Percentiles rank a stretch among this genome's conserved stretches.
These are phyloP conservation scores for Polymixis lichenea DNA, from an alignment of 2,888 invertebrate species.

Conservation along the genomic window DNA sequence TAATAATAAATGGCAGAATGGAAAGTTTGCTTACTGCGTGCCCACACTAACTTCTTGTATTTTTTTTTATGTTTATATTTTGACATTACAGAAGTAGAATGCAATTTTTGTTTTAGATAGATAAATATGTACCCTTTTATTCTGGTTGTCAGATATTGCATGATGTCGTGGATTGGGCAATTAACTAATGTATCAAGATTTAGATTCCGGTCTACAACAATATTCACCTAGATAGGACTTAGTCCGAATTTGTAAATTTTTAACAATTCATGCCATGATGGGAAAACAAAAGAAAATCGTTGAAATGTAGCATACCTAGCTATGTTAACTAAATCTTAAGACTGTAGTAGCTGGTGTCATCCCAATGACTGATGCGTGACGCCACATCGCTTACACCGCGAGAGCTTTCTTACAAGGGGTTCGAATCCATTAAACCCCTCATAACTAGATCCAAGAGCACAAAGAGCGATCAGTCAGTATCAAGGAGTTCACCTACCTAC, in stretches of 20 bases:
- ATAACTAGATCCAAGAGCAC: slow-evolving; percentile 15
- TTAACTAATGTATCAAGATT: background rate
- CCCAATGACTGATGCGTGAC: background rate
- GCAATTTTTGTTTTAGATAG: background rate
- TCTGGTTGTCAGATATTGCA: background rate
- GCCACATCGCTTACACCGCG: slow-evolving; percentile 4
- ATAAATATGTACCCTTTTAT: background rate
- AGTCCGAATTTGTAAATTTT: background rate
- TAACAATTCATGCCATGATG: background rate
- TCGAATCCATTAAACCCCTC: slow-evolving; percentile 16
- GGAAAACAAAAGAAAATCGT: background rate
- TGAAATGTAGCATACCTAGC: background rate
- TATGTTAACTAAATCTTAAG: background rate
- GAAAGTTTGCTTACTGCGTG: slow-evolving; percentile 30
- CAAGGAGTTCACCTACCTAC: slow-evolving; percentile 3
- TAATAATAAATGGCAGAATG: slow-evolving; percentile 42
- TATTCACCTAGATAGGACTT: background rate
- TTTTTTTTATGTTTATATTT: too few relatives aligned
- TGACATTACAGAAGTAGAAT: background rate
- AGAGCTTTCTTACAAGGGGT: slow-evolving; percentile 21
- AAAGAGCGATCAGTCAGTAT: slow-evolving; percentile 15
- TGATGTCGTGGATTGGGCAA: background rate
- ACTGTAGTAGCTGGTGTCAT: background rate
- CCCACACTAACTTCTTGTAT: background rate
- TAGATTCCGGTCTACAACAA: background rate